Base-by-base conservation (phyloP, 2,113 vertebrate genomes). In the Nothobranchius kuhntae region DNA sequence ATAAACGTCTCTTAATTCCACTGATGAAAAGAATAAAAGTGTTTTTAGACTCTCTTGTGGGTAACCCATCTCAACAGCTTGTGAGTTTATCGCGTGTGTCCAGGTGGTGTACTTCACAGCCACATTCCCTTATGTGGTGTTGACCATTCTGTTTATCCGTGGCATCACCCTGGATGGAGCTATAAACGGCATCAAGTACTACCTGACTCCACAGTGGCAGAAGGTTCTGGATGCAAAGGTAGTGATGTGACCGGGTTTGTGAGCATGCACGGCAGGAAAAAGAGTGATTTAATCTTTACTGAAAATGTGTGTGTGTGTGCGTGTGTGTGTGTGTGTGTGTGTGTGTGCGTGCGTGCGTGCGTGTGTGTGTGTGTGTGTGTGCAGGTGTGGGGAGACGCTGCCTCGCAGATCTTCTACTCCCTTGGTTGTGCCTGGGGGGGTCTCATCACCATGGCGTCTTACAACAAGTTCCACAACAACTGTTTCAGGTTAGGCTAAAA, bases 401-500 rank as follows among this genome's bases (percentile, higher is more conserved):
- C 97, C 36, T 99, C 97, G 0, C 97, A 99, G 93, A 99, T 99
- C 89, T 99, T 99, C 89, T 99, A 99, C 85, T 99, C 98, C 0
- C 88, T 99, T 86, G 98, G 98, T 73, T 99, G 97, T 24, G 98
- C 97, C 7, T 99, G 97, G 97, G 98, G 98, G 0, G 97, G 98
- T 3, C 96, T 99, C 65, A 97, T 99, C 84, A 99, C 98, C 54
- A 99, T 99, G 97, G 98, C 98, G 0, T 99, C 98, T 55, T 99
- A 99, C 84, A 99, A 98, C 92, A 99, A 98, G 78, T 99, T 99
- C 88, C 95, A 99, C 92, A 99, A 99, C 91, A 99, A 99, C 89
- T 99, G 98, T 73, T 99, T 95, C 90, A 94, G 97, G 96, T 98
- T 73, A 55, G 7, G 53, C n/a, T 50, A 4, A 35, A 6, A 9